These are phyloP conservation scores for Escarpia spicata DNA, from an alignment of 2,888 invertebrate species.

Conservation along the genomic window DNA sequence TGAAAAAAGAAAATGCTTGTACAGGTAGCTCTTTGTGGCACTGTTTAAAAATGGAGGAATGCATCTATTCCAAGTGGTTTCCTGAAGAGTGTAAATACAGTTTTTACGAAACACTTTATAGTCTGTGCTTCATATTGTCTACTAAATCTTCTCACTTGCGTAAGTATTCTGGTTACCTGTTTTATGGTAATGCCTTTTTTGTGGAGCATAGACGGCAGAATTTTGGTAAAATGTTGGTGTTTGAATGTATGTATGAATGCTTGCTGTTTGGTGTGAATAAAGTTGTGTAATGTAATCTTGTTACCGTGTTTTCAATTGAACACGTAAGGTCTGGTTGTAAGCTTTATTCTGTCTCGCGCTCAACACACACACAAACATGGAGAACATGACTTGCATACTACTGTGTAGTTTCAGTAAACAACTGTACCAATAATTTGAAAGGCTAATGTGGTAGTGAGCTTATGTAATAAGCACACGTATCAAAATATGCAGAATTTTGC, in stretches of 20 bases:
- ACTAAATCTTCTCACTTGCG: background rate
- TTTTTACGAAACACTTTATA: background rate
- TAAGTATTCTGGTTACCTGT: background rate
- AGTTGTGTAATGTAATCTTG: background rate
- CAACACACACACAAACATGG: background rate
- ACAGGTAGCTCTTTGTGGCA: background rate
- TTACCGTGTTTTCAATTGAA: background rate
- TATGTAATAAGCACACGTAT: no score
- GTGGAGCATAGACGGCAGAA: background rate
- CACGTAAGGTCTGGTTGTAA: background rate
- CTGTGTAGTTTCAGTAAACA: no score
- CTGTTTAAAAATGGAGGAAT: background rate
- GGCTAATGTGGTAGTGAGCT: no score
- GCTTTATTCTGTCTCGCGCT: background rate
- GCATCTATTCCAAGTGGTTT: background rate
- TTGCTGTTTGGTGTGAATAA: background rate
- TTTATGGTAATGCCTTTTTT: background rate
- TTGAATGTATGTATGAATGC: background rate
- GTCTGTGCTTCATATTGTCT: background rate
- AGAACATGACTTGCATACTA: background rate
- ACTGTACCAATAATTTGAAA: no score
- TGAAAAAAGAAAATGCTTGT: background rate
- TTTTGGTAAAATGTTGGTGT: background rate
- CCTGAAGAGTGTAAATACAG: background rate
- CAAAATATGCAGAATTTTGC: no score